Evolutionary conservation across 2,888 invertebrate species (phyloP).

Genomic region (Salticus scenicus): DNA sequence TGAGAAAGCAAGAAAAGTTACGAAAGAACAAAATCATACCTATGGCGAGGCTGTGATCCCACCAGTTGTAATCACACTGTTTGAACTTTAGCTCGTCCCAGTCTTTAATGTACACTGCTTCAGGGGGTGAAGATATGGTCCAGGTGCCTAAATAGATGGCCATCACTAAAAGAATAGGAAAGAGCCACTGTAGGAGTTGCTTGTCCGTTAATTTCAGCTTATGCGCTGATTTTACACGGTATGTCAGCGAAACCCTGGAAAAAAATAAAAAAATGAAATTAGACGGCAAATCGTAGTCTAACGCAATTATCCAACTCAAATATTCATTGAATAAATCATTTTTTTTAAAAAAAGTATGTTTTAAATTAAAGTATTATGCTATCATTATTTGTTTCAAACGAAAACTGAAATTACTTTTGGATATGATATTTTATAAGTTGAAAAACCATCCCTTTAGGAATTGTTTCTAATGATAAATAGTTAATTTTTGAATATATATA

Average conservation of each 20-base stretch:
- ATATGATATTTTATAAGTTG: no score
- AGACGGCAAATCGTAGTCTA: no score
- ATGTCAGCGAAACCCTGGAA: constrained; percentile 90
- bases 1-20: no score
- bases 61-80: constrained; percentile 93
- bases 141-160: constrained; percentile 91
- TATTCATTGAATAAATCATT: no score
- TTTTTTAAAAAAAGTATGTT: no score
- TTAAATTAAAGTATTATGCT: no score
- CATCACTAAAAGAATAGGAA: constrained; percentile 92
- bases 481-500: no score
- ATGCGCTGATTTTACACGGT: constrained; percentile 93
- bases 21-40: constrained; percentile 79
- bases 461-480: no score
- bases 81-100: constrained; percentile 85
- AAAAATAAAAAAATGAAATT: constrained; percentile 49
- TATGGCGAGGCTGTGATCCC: constrained; percentile 94
- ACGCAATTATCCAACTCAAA: no score
- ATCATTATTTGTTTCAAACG: no score
- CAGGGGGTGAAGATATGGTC: constrained; percentile 91
- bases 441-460: no score
- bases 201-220: constrained; percentile 94
- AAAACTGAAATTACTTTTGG: no score
- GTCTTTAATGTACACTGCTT: constrained; percentile 77
- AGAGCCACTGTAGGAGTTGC: constrained; percentile 93